Percentiles rank a stretch among this genome's conserved stretches.
Evolutionary conservation across 2,113 vertebrate species (phyloP).

Genomic region (Mugil cephalus): DNA sequence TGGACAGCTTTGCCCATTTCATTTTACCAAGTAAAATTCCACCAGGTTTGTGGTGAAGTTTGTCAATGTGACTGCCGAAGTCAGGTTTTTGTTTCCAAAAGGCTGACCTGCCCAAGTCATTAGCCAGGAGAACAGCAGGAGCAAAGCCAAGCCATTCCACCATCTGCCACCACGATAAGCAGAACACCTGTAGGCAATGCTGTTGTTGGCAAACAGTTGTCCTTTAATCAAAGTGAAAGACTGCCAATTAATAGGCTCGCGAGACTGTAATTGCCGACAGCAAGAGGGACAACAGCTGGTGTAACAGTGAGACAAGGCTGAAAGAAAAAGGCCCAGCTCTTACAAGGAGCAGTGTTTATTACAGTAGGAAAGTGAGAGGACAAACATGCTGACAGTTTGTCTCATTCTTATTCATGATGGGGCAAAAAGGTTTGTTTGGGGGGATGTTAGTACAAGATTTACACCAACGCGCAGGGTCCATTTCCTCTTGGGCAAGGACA

Average conservation of each 20-base stretch:
- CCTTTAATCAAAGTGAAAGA: slow-evolving; percentile 49
- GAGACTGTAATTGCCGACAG: slow-evolving; percentile 37
- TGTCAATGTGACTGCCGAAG: neutral
- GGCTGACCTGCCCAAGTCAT: slow-evolving; percentile 9
- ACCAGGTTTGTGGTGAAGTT: neutral
- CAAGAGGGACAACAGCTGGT: slow-evolving; percentile 41
- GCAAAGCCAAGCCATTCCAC: slow-evolving; percentile 13
- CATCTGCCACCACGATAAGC: slow-evolving; percentile 47
- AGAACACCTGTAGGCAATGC: slow-evolving; percentile 36
- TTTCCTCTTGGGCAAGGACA: no score
- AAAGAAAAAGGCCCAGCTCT: neutral
- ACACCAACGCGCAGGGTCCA: no score
- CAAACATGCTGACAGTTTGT: neutral
- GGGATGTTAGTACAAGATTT: neutral
- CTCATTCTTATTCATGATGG: neutral
- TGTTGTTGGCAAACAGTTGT: slow-evolving; percentile 28
- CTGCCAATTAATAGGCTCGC: slow-evolving; percentile 30
- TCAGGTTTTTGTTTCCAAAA: slow-evolving; percentile 4
- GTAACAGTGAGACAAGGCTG: neutral
- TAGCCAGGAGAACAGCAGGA: slow-evolving; percentile 23
- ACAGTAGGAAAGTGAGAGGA: neutral
- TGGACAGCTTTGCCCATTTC: no score
- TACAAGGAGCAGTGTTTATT: neutral
- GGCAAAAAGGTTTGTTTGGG: neutral
- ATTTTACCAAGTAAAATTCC: neutral